Percentiles rank a stretch among this genome's conserved stretches.
These are phyloP conservation scores for Fragum whitleyi DNA, from an alignment of 2,888 invertebrate species.

Conservation along the genomic window DNA sequence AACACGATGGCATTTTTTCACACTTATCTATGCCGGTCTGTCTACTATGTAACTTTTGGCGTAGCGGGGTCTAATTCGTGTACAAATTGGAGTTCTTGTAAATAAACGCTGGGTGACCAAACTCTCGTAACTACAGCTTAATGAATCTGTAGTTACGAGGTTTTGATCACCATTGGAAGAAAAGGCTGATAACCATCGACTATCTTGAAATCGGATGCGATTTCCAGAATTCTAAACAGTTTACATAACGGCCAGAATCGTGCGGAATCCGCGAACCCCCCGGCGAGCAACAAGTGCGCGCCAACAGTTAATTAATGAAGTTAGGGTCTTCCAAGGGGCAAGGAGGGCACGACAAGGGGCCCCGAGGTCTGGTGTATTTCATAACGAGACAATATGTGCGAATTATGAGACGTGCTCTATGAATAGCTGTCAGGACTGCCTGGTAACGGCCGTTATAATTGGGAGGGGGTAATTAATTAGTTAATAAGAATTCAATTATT, in stretches of 20 bases:
- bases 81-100: too few relatives aligned
- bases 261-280: slow-evolving; percentile 7
- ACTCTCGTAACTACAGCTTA: too few relatives aligned
- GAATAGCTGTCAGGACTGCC: slow-evolving; percentile 22
- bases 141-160: too few relatives aligned
- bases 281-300: slow-evolving; percentile 24
- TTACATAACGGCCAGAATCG: not conserved
- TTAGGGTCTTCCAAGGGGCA: slow-evolving; percentile 3
- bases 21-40: too few relatives aligned
- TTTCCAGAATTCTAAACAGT: not conserved
- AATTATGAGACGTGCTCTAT: slow-evolving; percentile 31
- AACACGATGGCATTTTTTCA: too few relatives aligned
- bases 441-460: slow-evolving; percentile 11
- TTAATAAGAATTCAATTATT: slow-evolving; percentile 22
- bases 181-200: too few relatives aligned
- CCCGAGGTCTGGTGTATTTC: not conserved
- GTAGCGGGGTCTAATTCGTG: too few relatives aligned
- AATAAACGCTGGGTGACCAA: too few relatives aligned
- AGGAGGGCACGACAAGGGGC: slow-evolving; percentile 3
- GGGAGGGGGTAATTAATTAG: slow-evolving; percentile 17
- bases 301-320: slow-evolving; percentile 49
- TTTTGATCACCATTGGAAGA: too few relatives aligned
- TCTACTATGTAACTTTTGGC: too few relatives aligned
- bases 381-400: slow-evolving; percentile 16
- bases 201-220: not conserved